Base-by-base conservation (phyloP, 2,888 invertebrate genomes). In the Idaea biselata region DNA sequence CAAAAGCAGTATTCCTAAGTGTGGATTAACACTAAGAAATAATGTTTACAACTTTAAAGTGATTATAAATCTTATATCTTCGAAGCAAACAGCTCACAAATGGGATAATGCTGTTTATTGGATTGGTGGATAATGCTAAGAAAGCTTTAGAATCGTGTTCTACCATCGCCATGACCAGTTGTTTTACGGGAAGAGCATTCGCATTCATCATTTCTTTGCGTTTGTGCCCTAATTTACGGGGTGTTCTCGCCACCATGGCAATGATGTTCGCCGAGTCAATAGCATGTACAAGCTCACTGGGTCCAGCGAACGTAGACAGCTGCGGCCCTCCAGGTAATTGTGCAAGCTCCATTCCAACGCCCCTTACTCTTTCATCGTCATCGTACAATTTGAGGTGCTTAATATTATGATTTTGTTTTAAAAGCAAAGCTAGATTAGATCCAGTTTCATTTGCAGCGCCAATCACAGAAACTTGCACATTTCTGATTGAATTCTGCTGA, bases 21-120 rank as follows among this genome's bases (percentile, higher is more conserved):
- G n/a, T n/a, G n/a, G n/a, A n/a, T n/a, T n/a, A n/a, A n/a, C n/a
- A n/a, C n/a, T n/a, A n/a, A n/a, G n/a, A n/a, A n/a, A n/a, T n/a
- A n/a, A n/a, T n/a, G n/a, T n/a, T n/a, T n/a, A n/a, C n/a, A 31
- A 88, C 66, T 74, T 82, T 88, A 63, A 76, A 79, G 8, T 87
- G 86, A 67, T 85, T 86, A 63, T 82, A 88, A 18, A 75, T 67
- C 18, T 78, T 78, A 65, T 83, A 83, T 63, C 78, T 79, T 55
- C 71, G 72, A 61, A 89, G 73, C 16, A 87, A 63, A 16, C 77
- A 65, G 65, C 84, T 82, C 7, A 82, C 86, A 65, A 87, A 86
- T 6, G 89, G 88, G 16, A 88, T 70, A 8, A 87, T 78, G 14
- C 80, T 82, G 65, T 89, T 89, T 16, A 89, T 72, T 3, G 88